These are phyloP conservation scores for Zaprionus taronus DNA, from an alignment of 1,140 invertebrate species.

Conservation along the genomic window DNA sequence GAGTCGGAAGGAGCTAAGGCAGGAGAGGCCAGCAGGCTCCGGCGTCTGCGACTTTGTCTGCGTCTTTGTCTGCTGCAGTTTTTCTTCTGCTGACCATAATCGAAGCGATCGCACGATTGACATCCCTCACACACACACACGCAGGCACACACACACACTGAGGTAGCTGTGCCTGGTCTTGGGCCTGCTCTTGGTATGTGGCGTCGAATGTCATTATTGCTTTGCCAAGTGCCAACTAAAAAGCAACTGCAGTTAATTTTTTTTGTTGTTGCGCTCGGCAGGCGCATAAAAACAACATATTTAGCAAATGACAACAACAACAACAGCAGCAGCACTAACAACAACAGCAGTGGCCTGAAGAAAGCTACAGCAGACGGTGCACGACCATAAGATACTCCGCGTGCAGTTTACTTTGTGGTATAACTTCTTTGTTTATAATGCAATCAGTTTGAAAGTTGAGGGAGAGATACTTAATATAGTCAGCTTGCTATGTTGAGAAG, in stretches of 20 bases:
- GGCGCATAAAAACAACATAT: constrained; percentile 83
- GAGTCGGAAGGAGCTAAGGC: neutral
- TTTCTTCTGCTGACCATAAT: constrained; percentile 63
- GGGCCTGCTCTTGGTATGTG: constrained; percentile 72
- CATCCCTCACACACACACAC: constrained; percentile 63
- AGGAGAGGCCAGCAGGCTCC: constrained; percentile 21
- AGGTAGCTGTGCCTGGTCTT: constrained; percentile 33
- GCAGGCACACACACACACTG: constrained; percentile 1
- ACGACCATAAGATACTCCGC: too few relatives aligned
- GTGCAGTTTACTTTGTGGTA: too few relatives aligned
- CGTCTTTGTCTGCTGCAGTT: constrained; percentile 1
- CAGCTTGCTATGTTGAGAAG: too few relatives aligned
- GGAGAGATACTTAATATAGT: too few relatives aligned
- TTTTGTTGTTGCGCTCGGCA: constrained; percentile 77
- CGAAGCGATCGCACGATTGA: constrained; percentile 76
- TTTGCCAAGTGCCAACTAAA: constrained; percentile 83
- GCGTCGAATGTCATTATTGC: constrained; percentile 84
- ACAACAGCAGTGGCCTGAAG: constrained; percentile 23
- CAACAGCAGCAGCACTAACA: constrained; percentile 31
- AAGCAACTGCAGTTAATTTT: constrained; percentile 83
- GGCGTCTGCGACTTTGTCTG: constrained; percentile 39
- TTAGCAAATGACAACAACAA: constrained; percentile 84
- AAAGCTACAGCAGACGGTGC: neutral
- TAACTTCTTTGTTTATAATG: too few relatives aligned
- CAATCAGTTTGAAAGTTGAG: too few relatives aligned